Percentiles rank a stretch among this genome's conserved stretches.
phyloP scores from a whole-genome alignment of 2,888 invertebrate genomes.

The Marasmarcha lunaedactyla region DNA sequence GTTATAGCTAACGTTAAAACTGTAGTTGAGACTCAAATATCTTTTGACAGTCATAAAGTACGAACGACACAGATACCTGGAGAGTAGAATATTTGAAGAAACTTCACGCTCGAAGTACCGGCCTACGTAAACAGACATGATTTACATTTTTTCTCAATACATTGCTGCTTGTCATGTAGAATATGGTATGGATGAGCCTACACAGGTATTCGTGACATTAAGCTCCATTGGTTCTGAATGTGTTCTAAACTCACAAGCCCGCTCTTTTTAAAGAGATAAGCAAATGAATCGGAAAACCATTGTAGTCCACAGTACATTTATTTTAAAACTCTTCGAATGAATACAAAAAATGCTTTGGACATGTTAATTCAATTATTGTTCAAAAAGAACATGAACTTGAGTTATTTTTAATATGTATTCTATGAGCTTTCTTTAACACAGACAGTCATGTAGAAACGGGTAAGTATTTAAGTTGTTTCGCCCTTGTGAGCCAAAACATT shows the following conservation, averaged over 20 bases:
- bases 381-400: constrained; percentile 16
- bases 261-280: constrained; percentile 61
- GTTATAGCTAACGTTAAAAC: no score
- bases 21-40: no score
- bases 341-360: constrained; percentile 28
- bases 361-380: constrained; percentile 22
- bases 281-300: constrained; percentile 66
- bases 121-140: constrained; percentile 9
- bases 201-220: constrained; percentile 59
- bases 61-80: constrained; percentile 1
- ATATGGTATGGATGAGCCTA: constrained; percentile 38
- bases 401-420: no score
- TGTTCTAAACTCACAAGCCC: constrained; percentile 39
- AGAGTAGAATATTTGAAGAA: no score
- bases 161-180: constrained; percentile 26
- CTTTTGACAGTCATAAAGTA: constrained; percentile 3
- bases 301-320: constrained; percentile 30
- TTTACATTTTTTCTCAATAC: constrained; percentile 50
- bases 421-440: no score
- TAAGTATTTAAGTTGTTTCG: no score
- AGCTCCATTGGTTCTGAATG: constrained; percentile 64
- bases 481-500: no score
- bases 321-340: constrained; percentile 33
- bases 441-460: no score
- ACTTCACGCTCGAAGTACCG: background rate